These are phyloP conservation scores for Aleiodes leptofemur DNA, from an alignment of 2,888 invertebrate genomes.

Conservation along the genomic window DNA sequence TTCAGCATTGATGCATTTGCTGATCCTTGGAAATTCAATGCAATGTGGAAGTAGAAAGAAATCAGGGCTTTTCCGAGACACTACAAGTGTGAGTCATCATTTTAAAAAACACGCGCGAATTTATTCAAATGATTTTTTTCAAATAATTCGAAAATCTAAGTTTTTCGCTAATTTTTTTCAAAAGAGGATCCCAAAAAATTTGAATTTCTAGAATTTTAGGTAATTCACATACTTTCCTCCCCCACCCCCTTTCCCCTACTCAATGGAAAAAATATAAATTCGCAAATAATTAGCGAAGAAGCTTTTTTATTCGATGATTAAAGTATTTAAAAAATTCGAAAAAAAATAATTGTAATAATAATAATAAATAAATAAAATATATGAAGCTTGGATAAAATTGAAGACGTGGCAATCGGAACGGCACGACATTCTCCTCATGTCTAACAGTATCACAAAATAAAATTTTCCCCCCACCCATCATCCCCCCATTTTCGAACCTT, in stretches of 20 bases:
- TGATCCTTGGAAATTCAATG: background rate
- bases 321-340: background rate
- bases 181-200: no score
- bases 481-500: background rate
- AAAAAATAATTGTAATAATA: background rate
- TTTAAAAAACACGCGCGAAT: background rate
- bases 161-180: no score
- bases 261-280: no score
- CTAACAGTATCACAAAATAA: constrained; percentile 52
- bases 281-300: no score
- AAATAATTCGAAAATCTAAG: no score
- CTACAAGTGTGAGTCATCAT: no score
- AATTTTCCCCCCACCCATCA: constrained; percentile 29
- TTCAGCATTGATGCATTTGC: no score
- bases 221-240: no score
- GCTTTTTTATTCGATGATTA: no score
- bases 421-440: constrained; percentile 41
- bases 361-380: background rate
- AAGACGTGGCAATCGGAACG: constrained; percentile 43
- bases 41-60: background rate
- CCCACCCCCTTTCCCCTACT: no score
- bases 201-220: no score
- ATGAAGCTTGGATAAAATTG: background rate
- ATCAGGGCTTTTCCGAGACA: no score
- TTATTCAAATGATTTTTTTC: background rate